Percentiles rank a stretch among this genome's conserved stretches.
These are phyloP conservation scores for Rallus limicola DNA, from an alignment of 2,113 vertebrate species.

Conservation along the genomic window DNA sequence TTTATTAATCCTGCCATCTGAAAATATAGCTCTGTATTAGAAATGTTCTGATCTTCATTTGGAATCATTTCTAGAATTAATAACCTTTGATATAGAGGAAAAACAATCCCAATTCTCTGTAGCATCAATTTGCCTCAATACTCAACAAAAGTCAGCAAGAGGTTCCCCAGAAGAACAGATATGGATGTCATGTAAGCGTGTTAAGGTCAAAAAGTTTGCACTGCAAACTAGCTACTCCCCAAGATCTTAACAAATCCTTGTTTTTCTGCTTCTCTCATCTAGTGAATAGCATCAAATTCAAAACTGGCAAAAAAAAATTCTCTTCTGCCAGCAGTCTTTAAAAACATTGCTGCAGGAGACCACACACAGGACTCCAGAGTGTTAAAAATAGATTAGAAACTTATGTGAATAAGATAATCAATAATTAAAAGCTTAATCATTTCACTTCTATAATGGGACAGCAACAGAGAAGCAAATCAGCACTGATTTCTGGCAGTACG, in stretches of 20 bases:
- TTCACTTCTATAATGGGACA: background rate
- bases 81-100: constrained; percentile 4
- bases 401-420: background rate
- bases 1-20: background rate
- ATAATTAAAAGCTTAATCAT: background rate
- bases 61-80: constrained; percentile 6
- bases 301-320: background rate
- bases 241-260: background rate
- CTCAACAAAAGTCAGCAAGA: background rate
- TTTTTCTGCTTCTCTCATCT: constrained; percentile 2
- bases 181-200: background rate
- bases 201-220: background rate
- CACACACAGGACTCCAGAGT: background rate
- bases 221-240: background rate
- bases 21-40: constrained; percentile 53
- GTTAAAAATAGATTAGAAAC: constrained; percentile 41
- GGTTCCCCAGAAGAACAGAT: constrained; percentile 3
- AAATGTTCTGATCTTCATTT: constrained; percentile 23
- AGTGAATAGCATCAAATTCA: background rate
- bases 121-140: background rate
- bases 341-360: constrained; percentile 1
- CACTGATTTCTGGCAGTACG: constrained; percentile 5
- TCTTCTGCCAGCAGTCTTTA: background rate
- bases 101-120: constrained; percentile 26
- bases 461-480: background rate